Base-by-base conservation (phyloP, 2,888 invertebrate species). In the Actias luna region DNA sequence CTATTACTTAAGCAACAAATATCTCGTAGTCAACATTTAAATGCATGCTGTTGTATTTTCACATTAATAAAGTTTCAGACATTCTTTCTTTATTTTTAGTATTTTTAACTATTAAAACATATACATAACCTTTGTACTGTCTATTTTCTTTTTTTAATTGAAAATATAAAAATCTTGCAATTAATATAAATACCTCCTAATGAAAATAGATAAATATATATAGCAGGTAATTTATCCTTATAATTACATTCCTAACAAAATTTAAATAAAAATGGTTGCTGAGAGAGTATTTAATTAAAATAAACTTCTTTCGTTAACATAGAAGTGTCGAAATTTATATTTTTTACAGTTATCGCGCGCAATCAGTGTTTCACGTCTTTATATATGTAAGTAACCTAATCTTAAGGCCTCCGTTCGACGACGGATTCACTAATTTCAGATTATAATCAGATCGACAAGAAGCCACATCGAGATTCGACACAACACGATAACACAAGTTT, bases 341-440 rank as follows among this genome's bases (percentile, higher is more conserved):
- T 57, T 78, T 78, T 76, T 76, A 76, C 75, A 76, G 74, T 79
- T 84, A 84, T 84, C 82, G 76, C 69, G 64, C 64, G 63, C 76
- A 69, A 87, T 87, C 88, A 80, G 80, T 84, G 87, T 88, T 82
- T 84, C 80, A 86, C 81, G 82, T 83, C 83, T 87, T 86, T 82
- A 86, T 83, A 83, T 81, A 79, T 81, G 84, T 80, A 81, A 83
- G 82, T 82, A 78, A 83, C 80, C 82, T 85, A 87, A 90, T 89
- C 83, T 84, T 84, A 78, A 76, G 69, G 82, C 83, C 79, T 83
- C 85, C 79, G 87, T 80, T 71, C 77, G 81, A 79, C 80, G 79
- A 85, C 82, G 85, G 84, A 85, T 86, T 85, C 79, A 88, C 85
- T 83, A 85, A 80, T 85, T 85, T 78, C 85, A 86, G 92, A 92